phyloP scores from a whole-genome alignment of 2,113 vertebrate species.

The Speoplatyrhinus poulsoni region DNA sequence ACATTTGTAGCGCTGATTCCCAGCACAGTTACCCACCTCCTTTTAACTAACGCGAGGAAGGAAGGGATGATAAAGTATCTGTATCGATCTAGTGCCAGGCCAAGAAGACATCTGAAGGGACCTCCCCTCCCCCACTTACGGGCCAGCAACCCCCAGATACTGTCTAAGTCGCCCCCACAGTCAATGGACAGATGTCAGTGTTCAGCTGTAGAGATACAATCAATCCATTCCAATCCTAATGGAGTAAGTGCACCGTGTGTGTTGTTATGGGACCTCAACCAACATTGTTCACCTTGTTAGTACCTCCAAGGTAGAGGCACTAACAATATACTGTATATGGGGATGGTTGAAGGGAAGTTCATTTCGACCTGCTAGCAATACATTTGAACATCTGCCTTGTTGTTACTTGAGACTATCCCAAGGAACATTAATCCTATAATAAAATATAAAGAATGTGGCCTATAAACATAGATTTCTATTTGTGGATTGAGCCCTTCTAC shows the following conservation, averaged over 20 bases:
- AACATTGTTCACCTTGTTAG: conserved; percentile 16
- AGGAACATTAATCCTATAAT: neutral
- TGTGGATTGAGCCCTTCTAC: neutral
- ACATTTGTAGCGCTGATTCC: neutral
- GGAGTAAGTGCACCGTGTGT: conserved; percentile 48
- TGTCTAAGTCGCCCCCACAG: conserved; percentile 69
- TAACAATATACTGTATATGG: conserved; percentile 12
- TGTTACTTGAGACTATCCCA: neutral
- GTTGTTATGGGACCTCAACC: conserved; percentile 32
- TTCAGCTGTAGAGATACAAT: conserved; percentile 84
- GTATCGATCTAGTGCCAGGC: conserved; percentile 80
- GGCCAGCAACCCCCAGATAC: conserved; percentile 71
- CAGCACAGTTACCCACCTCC: neutral
- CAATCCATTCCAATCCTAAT: conserved; percentile 49
- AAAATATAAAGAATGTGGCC: neutral
- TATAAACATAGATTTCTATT: neutral
- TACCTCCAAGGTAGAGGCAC: neutral
- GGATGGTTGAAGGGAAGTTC: neutral
- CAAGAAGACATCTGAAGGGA: conserved; percentile 70
- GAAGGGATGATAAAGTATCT: conserved; percentile 50
- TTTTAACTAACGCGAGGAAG: conserved; percentile 26
- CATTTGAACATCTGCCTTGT: conserved; percentile 10
- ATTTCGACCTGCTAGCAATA: neutral
- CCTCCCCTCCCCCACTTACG: conserved; percentile 66
- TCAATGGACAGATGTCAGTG: conserved; percentile 83